Conservation (phyloP, 2,113 vertebrate species). For the Neodon shergylaensis region DNA sequence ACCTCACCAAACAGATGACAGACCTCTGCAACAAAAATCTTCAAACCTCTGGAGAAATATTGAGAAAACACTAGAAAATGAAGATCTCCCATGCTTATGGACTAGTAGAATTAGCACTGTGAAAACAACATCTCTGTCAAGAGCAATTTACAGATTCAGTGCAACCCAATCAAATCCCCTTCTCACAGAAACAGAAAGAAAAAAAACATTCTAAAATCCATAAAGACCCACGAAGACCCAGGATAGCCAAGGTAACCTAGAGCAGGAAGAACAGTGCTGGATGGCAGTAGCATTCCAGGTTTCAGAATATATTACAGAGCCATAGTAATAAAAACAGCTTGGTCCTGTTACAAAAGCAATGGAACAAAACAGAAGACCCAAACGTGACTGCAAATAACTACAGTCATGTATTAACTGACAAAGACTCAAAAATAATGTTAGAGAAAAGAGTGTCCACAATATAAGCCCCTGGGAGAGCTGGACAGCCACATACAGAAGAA, state of each 20-base stretch:
- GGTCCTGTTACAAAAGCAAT: not conserved
- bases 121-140: not conserved
- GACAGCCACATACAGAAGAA: not conserved
- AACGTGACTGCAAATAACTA: not conserved
- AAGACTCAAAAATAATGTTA: not conserved
- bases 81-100: not conserved
- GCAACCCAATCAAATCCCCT: not conserved
- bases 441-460: not conserved
- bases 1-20: not conserved
- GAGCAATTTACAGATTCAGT: not conserved
- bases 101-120: not conserved
- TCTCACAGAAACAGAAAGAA: not conserved
- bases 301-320: not conserved
- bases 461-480: not conserved
- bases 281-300: not conserved
- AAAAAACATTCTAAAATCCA: not conserved
- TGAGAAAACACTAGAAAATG: not conserved
- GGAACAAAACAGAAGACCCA: not conserved
- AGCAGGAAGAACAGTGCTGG: not conserved
- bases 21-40: not conserved
- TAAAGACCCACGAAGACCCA: not conserved
- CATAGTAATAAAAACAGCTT: not conserved
- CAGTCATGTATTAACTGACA: not conserved
- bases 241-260: not conserved
- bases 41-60: not conserved